Evolutionary conservation across 1,140 invertebrate species (phyloP).

Genomic region (Diprion similis): DNA sequence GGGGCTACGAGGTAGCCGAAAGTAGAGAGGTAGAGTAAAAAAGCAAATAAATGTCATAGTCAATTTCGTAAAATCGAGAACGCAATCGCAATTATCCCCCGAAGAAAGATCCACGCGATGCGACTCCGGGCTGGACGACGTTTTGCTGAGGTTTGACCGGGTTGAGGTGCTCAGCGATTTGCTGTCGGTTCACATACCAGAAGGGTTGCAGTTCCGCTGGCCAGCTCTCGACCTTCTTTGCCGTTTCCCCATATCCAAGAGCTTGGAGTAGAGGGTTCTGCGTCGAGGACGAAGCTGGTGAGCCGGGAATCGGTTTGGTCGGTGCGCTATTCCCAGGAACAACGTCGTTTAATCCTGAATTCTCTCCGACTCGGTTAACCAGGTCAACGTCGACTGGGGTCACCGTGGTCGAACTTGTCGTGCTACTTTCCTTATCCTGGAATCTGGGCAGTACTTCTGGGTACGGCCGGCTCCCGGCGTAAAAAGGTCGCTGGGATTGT

Average conservation of each 20-base stretch:
- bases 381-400: not conserved
- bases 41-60: no score
- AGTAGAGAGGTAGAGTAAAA: no score
- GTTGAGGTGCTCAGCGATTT: conserved; percentile 55
- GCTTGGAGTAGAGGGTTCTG: conserved; percentile 58
- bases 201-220: conserved; percentile 65
- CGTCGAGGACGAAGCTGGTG: conserved; percentile 58
- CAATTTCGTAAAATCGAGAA: no score
- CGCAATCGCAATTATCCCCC: not conserved
- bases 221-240: conserved; percentile 60
- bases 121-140: not conserved
- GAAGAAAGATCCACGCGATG: not conserved
- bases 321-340: not conserved
- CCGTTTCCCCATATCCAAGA: conserved; percentile 55
- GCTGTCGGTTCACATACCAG: conserved; percentile 64
- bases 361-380: not conserved
- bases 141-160: not conserved
- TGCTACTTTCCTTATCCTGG: conserved; percentile 14
- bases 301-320: conserved; percentile 24
- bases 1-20: no score
- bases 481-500: conserved; percentile 37
- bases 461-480: conserved; percentile 34
- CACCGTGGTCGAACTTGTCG: not conserved
- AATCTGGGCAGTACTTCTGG: conserved; percentile 40
- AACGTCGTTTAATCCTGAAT: not conserved